These are phyloP conservation scores for Melanotaenia duboulayi DNA, from an alignment of 2,113 vertebrate species.

Conservation along the genomic window DNA sequence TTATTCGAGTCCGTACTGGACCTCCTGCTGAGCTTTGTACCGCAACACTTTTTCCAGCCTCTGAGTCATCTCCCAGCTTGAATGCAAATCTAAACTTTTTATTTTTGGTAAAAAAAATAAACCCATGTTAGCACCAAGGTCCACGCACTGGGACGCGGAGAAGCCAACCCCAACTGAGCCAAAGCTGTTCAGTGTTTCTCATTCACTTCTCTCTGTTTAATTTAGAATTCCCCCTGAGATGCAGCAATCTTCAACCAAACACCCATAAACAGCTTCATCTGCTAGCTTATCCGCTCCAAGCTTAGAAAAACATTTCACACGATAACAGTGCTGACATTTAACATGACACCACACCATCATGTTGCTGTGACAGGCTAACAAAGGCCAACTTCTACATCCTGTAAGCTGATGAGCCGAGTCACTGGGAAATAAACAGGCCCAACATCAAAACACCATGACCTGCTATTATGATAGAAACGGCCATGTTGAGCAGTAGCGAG, in stretches of 20 bases:
- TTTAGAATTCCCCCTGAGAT: not conserved
- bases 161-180: not conserved
- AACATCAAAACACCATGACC: not conserved
- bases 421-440: not conserved
- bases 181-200: slow-evolving; percentile 7
- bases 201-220: not conserved
- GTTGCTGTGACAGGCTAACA: no score
- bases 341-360: not conserved
- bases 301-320: not conserved
- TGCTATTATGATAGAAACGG: no score
- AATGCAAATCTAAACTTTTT: slow-evolving; percentile 5
- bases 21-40: slow-evolving; percentile 27
- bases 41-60: slow-evolving; percentile 30
- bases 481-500: no score
- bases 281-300: not conserved
- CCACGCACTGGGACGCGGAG: not conserved
- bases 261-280: no score
- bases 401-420: not conserved
- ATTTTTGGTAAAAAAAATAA: slow-evolving; percentile 9
- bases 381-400: not conserved
- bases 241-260: not conserved
- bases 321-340: not conserved
- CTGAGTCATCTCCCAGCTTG: slow-evolving; percentile 42
- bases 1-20: no score
- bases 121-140: not conserved